These are phyloP conservation scores for Harpalus rufipes DNA, from an alignment of 2,888 invertebrate species.

Conservation along the genomic window DNA sequence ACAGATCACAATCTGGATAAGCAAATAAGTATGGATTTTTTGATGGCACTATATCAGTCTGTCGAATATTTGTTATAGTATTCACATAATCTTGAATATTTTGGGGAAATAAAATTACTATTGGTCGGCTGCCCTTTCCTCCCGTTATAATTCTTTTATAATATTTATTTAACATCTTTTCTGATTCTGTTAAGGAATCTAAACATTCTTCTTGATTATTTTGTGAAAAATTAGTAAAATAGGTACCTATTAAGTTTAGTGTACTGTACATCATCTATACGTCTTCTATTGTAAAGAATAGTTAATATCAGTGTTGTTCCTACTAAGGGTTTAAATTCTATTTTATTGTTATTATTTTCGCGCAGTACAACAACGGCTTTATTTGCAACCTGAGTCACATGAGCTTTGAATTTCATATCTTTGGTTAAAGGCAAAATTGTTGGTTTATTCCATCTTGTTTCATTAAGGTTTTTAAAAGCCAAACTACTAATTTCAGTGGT, in stretches of 20 bases:
- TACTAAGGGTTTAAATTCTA: slow-evolving; percentile 62
- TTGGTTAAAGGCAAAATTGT: slow-evolving; percentile 59
- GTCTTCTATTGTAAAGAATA: slow-evolving; percentile 66
- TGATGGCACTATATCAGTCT: slow-evolving; percentile 52
- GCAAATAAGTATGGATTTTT: slow-evolving; percentile 67
- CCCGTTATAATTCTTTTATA: slow-evolving; percentile 66
- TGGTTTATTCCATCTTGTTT: slow-evolving; percentile 66
- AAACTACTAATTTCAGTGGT: not conserved
- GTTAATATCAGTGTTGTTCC: slow-evolving; percentile 60
- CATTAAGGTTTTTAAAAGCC: slow-evolving; percentile 26
- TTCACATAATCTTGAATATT: slow-evolving; percentile 62
- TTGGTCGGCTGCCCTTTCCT: slow-evolving; percentile 66
- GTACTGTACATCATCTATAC: slow-evolving; percentile 18
- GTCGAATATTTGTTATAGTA: slow-evolving; percentile 30
- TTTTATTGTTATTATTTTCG: too few species aligned
- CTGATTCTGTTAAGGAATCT: slow-evolving; percentile 56
- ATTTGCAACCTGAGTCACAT: not conserved
- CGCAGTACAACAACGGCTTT: too few species aligned
- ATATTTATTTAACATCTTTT: slow-evolving; percentile 47
- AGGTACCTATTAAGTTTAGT: slow-evolving; percentile 7
- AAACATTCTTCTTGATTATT: slow-evolving; percentile 64
- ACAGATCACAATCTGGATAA: slow-evolving; percentile 56
- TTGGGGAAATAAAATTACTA: slow-evolving; percentile 64
- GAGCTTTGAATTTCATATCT: slow-evolving; percentile 66
- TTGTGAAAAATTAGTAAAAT: slow-evolving; percentile 49